Percentiles rank a stretch among this genome's conserved stretches.
Conservation (phyloP, 2,888 invertebrate genomes). For the Ceriagrion tenellum region DNA sequence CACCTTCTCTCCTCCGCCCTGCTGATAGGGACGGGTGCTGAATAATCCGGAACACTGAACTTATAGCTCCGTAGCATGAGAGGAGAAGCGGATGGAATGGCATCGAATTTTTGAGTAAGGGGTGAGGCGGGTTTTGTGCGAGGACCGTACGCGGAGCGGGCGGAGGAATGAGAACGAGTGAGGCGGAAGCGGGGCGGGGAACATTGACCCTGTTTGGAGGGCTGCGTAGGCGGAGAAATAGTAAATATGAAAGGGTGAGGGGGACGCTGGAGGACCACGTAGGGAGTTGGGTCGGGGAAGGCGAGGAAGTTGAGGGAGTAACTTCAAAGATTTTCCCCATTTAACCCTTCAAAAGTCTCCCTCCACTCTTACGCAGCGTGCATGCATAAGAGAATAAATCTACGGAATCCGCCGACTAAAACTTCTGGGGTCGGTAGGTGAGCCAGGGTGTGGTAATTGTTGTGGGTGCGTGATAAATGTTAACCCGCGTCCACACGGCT, state of each 20-base stretch:
- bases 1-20: not conserved
- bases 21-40: not conserved
- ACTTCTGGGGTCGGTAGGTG: not conserved
- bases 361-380: not conserved
- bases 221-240: not conserved
- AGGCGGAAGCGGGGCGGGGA: not conserved
- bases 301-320: not conserved
- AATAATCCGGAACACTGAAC: slow-evolving; percentile 55
- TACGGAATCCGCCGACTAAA: not conserved
- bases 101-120: slow-evolving; percentile 32
- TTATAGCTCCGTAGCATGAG: not conserved
- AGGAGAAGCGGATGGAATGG: not conserved
- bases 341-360: not conserved
- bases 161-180: not conserved
- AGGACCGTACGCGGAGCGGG: not conserved
- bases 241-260: not conserved
- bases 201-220: too few species aligned
- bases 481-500: too few species aligned
- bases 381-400: not conserved
- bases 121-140: not conserved
- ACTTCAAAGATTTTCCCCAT: not conserved
- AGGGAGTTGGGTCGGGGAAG: not conserved
- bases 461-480: too few species aligned
- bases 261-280: not conserved
- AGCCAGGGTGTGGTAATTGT: not conserved